Conservation (phyloP, 2,113 vertebrate species). For the Guaruba guarouba region DNA sequence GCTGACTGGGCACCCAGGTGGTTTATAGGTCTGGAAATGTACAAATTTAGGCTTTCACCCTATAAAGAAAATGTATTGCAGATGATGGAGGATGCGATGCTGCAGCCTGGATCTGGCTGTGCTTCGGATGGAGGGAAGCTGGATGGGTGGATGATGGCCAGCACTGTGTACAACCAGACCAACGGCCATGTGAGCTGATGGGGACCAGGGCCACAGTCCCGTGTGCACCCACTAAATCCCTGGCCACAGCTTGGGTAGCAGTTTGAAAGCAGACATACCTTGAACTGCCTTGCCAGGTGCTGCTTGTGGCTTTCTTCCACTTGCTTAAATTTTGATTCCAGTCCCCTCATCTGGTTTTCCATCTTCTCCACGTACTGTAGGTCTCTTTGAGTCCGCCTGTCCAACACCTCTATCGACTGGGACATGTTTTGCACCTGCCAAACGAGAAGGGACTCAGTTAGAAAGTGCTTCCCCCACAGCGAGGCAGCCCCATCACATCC, state of each 20-base stretch:
- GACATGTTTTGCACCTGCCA: slow-evolving; percentile 98
- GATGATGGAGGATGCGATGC: neutral
- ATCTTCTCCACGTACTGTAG: slow-evolving; percentile 98
- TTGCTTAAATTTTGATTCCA: slow-evolving; percentile 96
- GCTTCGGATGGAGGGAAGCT: neutral
- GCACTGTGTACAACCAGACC: accelerated
- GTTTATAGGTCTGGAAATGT: accelerated
- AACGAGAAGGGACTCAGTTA: neutral
- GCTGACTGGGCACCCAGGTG: accelerated
- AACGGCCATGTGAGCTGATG: neutral
- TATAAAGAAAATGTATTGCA: accelerated
- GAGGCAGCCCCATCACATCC: neutral
- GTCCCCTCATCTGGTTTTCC: slow-evolving; percentile 96
- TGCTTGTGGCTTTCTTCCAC: slow-evolving; percentile 98
- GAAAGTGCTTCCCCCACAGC: neutral
- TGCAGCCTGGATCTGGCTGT: neutral
- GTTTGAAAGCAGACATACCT: slow-evolving; percentile 75
- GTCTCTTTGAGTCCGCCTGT: slow-evolving; percentile 95
- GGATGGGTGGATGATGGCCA: neutral
- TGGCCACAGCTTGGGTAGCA: neutral
- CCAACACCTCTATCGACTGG: slow-evolving; percentile 97
- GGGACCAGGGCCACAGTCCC: neutral
- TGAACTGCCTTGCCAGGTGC: slow-evolving; percentile 98
- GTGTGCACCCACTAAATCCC: accelerated
- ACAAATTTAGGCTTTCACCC: neutral